Conservation (phyloP, 2,888 invertebrate species). For the Pyrgus malvae region DNA sequence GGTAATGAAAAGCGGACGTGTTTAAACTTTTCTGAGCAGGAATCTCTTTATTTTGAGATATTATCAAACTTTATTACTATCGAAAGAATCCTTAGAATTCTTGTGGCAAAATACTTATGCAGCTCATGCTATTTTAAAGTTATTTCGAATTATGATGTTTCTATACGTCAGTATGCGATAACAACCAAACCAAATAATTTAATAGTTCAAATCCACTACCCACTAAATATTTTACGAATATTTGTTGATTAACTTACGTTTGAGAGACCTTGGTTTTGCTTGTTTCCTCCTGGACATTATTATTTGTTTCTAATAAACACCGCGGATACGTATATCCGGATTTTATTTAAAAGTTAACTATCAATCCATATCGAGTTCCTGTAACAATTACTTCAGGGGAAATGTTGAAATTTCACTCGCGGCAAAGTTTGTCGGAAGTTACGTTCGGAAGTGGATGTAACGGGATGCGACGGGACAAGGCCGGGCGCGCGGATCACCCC, state of each 20-base stretch:
- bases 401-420: constrained; percentile 14
- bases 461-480: constrained; percentile 45
- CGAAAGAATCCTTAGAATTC: too few species aligned
- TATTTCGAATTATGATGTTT: too few species aligned
- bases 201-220: too few species aligned
- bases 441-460: constrained; percentile 38
- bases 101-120: too few species aligned
- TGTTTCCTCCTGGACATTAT: constrained; percentile 87
- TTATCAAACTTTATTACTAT: too few species aligned
- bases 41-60: too few species aligned
- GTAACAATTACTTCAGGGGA: constrained; percentile 8
- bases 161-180: too few species aligned
- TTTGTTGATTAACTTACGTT: constrained; percentile 83
- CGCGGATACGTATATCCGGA: not conserved
- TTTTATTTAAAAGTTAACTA: not conserved
- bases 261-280: constrained; percentile 86
- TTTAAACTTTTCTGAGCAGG: too few species aligned
- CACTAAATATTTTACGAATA: too few species aligned
- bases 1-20: too few species aligned
- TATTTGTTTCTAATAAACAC: constrained; percentile 34
- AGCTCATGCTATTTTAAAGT: too few species aligned
- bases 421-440: constrained; percentile 61
- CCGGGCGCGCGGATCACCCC: constrained; percentile 66
- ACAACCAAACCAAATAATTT: too few species aligned
- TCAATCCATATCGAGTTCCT: constrained; percentile 13